Conservation (phyloP, 2,888 invertebrate species). For the Sepioteuthis lessoniana region DNA sequence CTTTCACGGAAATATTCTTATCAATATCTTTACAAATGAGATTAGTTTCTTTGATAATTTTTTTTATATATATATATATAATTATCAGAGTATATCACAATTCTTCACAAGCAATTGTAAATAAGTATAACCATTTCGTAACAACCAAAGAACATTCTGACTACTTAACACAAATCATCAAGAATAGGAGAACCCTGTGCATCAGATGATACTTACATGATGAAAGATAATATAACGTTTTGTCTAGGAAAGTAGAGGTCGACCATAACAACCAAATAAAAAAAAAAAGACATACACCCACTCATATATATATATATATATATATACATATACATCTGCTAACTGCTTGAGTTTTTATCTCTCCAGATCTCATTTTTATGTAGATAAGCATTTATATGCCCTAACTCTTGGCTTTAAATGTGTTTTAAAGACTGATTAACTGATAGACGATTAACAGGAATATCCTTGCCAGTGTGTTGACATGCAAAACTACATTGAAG, state of each 20-base stretch:
- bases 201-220: background rate
- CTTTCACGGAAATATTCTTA: too few relatives aligned
- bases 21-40: too few relatives aligned
- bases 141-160: background rate
- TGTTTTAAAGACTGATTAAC: background rate
- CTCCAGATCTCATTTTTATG: background rate
- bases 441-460: background rate
- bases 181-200: background rate
- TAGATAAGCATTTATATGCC: background rate
- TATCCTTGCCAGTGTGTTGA: background rate
- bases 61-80: too few relatives aligned
- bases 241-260: background rate
- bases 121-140: background rate
- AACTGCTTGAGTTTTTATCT: background rate
- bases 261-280: background rate
- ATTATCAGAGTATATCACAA: too few relatives aligned
- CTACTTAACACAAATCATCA: background rate
- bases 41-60: too few relatives aligned
- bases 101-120: too few relatives aligned
- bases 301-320: background rate
- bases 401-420: conserved; percentile 2
- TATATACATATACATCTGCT: background rate
- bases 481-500: background rate
- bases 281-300: background rate
- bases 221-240: conserved; percentile 10